phyloP scores from a whole-genome alignment of 2,113 vertebrate species.

The Rhinopomastus cyanomelas region DNA sequence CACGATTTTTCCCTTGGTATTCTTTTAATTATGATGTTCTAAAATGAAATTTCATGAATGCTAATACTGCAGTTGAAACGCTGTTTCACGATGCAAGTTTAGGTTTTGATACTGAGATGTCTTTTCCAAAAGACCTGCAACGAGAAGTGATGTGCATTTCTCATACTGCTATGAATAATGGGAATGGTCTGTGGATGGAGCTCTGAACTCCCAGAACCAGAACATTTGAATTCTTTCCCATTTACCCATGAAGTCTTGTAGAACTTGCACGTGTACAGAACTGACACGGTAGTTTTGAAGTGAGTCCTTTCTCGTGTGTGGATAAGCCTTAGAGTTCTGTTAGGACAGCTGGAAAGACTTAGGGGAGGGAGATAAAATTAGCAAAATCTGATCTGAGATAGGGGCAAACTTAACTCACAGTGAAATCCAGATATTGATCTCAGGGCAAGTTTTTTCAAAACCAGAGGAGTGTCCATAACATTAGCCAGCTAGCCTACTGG shows the following conservation, averaged over 20 bases:
- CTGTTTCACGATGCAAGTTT: background rate
- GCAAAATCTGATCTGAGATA: background rate
- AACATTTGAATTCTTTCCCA: background rate
- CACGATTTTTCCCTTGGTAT: constrained; percentile 6
- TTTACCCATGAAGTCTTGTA: background rate
- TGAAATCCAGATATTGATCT: background rate
- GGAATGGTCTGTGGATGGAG: background rate
- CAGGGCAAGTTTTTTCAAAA: background rate
- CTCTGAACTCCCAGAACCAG: background rate
- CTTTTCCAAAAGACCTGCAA: background rate
- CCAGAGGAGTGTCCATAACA: background rate
- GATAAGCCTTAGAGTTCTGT: background rate
- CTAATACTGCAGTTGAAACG: background rate
- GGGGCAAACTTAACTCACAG: background rate
- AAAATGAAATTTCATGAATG: background rate
- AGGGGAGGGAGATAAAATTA: background rate
- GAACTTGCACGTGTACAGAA: background rate
- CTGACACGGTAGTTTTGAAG: background rate
- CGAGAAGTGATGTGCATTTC: background rate
- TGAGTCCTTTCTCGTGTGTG: background rate
- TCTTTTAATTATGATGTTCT: background rate
- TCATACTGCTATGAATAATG: background rate
- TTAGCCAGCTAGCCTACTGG: background rate
- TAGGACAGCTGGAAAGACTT: background rate
- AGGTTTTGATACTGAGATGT: background rate